Percentiles rank a stretch among this genome's conserved stretches.
These are phyloP conservation scores for Agelas oroides DNA, from an alignment of 37 sponge, comb jelly and placozoan species.

Conservation along the genomic window DNA sequence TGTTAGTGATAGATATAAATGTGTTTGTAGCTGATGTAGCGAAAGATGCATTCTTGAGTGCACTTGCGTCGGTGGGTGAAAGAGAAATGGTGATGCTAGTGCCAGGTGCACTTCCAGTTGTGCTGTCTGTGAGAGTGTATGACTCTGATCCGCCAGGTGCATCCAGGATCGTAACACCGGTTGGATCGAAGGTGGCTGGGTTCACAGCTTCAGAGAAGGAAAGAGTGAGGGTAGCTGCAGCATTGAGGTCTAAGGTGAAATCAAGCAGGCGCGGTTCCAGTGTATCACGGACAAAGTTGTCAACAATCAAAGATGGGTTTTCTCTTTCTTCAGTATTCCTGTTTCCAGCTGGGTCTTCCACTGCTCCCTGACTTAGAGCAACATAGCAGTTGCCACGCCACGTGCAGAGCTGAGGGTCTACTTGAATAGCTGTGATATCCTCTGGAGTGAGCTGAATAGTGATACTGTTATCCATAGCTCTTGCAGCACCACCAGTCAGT, in stretches of 20 bases:
- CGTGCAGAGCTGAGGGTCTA: conserved; percentile 77
- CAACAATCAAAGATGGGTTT: conserved; percentile 62
- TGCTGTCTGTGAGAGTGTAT: conserved; percentile 67
- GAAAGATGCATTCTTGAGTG: conserved; percentile 65
- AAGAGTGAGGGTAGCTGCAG: conserved; percentile 43
- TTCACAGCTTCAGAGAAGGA: conserved; percentile 88
- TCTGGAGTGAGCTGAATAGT: conserved; percentile 39
- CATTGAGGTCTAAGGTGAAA: conserved; percentile 73
- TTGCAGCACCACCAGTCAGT: conserved; percentile 61
- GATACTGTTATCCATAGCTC: conserved; percentile 45
- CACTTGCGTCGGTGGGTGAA: conserved; percentile 61
- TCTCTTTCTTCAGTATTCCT: conserved; percentile 1
- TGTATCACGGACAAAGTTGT: conserved; percentile 58
- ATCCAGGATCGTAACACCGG: conserved; percentile 71
- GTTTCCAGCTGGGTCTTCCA: conserved; percentile 79
- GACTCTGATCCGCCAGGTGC: conserved; percentile 41
- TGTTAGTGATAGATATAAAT: conserved; percentile 57
- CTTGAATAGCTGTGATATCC: conserved; percentile 68
- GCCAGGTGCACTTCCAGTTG: conserved; percentile 38
- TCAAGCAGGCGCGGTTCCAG: conserved; percentile 53
- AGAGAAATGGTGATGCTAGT: conserved; percentile 51
- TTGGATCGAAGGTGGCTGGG: conserved; percentile 43
- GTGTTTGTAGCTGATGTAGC: neutral
- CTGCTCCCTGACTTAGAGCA: conserved; percentile 40
- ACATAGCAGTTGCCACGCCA: conserved; percentile 94